Conservation (phyloP, 2,888 invertebrate genomes). For the Sphaeridia pumilis region DNA sequence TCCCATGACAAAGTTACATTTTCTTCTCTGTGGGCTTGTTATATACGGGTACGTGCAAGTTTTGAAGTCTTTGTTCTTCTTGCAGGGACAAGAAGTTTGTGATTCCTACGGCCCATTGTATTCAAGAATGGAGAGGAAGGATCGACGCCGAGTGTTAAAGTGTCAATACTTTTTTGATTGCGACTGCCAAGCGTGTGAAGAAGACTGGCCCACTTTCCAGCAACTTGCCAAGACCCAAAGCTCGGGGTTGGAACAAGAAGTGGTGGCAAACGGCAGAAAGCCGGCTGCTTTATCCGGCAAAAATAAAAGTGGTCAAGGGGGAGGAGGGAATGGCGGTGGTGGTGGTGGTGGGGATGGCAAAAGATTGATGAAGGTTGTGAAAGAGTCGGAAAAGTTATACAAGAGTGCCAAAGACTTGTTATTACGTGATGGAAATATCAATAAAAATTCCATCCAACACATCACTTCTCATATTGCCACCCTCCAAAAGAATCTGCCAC, state of each 20-base stretch:
- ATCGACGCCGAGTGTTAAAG: slow-evolving; percentile 39
- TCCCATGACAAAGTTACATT: too few relatives aligned
- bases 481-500: slow-evolving; percentile 18
- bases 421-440: slow-evolving; percentile 14
- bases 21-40: too few relatives aligned
- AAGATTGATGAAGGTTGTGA: slow-evolving; percentile 15
- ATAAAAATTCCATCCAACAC: slow-evolving; percentile 12
- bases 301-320: slow-evolving; percentile 4
- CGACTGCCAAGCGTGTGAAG: slow-evolving; percentile 40
- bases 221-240: slow-evolving; percentile 8
- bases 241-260: neutral
- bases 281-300: neutral
- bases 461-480: slow-evolving; percentile 20
- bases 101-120: slow-evolving; percentile 45
- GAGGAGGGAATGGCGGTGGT: slow-evolving; percentile 17
- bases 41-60: too few relatives aligned
- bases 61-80: neutral
- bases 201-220: slow-evolving; percentile 38
- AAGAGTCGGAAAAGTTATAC: slow-evolving; percentile 15
- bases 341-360: slow-evolving; percentile 17
- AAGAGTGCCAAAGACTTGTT: slow-evolving; percentile 20
- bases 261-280: neutral
- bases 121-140: slow-evolving; percentile 37
- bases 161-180: slow-evolving; percentile 43
- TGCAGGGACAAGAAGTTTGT: slow-evolving; percentile 40